Evolutionary conservation across 2,888 invertebrate genomes (phyloP).

Genomic region (Arrhopalites spinosus): DNA sequence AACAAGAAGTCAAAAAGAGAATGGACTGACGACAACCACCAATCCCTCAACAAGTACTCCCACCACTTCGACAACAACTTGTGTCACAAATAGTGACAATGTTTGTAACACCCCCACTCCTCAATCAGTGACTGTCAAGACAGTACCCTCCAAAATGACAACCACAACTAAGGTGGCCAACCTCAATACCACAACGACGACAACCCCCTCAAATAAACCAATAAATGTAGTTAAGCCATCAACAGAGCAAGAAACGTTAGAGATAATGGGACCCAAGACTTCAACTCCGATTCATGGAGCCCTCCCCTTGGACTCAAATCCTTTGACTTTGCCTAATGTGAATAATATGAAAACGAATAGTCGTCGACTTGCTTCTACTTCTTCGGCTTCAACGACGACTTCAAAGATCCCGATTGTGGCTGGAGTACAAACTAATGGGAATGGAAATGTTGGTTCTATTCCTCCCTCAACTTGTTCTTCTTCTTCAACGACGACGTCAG

Average conservation of each 20-base stretch:
- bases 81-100: not conserved
- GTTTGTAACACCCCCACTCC: not conserved
- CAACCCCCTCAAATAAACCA: conserved; percentile 39
- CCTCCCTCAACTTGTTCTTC: not conserved
- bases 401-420: not conserved
- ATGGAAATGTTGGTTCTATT: not conserved
- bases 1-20: conserved; percentile 60
- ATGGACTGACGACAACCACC: conserved; percentile 18
- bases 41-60: not conserved
- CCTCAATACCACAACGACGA: conserved; percentile 7
- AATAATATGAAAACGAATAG: conserved; percentile 28
- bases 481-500: not conserved
- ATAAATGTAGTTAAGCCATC: conserved; percentile 55
- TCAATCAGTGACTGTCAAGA: not conserved
- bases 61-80: not conserved
- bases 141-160: not conserved
- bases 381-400: not conserved
- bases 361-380: not conserved
- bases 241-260: conserved; percentile 41
- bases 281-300: conserved; percentile 53
- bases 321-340: conserved; percentile 23
- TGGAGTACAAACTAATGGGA: no score
- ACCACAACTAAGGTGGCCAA: not conserved
- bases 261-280: conserved; percentile 43
- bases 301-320: not conserved